Base-by-base conservation (phyloP, 2,888 invertebrate genomes). In the Eulithis prunata region DNA sequence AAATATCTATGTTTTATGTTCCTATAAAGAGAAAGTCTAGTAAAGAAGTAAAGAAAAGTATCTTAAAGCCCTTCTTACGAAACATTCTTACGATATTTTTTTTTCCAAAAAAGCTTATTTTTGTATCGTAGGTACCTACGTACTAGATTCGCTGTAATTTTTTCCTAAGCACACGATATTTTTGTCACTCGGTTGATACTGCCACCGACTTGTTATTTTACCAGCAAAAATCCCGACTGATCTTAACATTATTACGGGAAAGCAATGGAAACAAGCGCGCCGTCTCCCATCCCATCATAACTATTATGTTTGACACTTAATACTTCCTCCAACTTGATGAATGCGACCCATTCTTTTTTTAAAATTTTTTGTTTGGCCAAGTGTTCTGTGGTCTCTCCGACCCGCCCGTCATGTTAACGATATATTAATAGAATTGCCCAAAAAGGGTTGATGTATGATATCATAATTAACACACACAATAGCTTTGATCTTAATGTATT, bases 381-480 rank as follows among this genome's bases (percentile, higher is more conserved):
- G 62, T 71, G 69, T 73, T 72, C 72, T 68, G 74, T 68, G 78
- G 70, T 57, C 77, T 60, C 45, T 61, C 45, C 7, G 75, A 71
- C 73, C 76, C 70, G 72, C 73, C 75, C 74, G 71, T 73, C 72
- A 75, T 79, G 79, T 79, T 81, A 82, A 87, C 78, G 80, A 82
- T 78, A 78, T 80, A 82, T 85, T 85, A 88, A 88, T 83, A 82
- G 77, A 62, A 66, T 54, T 56, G 66, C 60, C n/a, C 14, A 52
- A 36, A 55, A 57, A 68, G 73, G 78, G 80, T 85, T 91, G 90
- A 91, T 91, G 84, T 87, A 91, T 79, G 89, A 91, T 81, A 78
- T 91, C 91, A 88, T 91, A 91, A 91, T 91, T 91, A 91, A 90
- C 88, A 57, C 11, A 58, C 70, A 82, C 77, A 84, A 88, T 78